phyloP scores from a whole-genome alignment of 1,140 invertebrate species.

The Rhyacophila brunnea region DNA sequence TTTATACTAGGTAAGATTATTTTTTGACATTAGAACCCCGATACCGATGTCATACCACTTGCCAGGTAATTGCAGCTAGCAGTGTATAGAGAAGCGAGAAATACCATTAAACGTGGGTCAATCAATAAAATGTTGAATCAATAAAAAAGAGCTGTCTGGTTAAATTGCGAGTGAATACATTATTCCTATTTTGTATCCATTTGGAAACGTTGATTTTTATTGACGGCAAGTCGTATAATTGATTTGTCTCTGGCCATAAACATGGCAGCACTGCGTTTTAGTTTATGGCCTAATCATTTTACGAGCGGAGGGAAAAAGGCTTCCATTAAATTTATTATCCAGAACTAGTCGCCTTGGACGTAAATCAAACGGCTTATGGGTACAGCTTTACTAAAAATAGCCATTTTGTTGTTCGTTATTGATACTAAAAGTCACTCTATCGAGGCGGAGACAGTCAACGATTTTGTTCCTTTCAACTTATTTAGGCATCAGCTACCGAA shows the following conservation, averaged over 20 bases:
- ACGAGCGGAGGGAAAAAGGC: conserved; percentile 23
- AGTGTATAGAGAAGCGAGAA: too few relatives aligned
- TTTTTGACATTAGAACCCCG: too few relatives aligned
- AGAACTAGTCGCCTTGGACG: conserved; percentile 14
- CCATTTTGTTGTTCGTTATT: conserved; percentile 5
- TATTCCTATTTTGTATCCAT: background rate
- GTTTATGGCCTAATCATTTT: conserved; percentile 30
- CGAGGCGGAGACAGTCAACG: too few relatives aligned
- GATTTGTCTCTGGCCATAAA: conserved; percentile 27
- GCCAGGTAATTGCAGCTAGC: too few relatives aligned
- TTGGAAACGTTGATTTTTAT: conserved; percentile 9
- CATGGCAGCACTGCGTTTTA: conserved; percentile 20
- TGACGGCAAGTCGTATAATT: conserved; percentile 22
- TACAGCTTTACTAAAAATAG: conserved; percentile 26
- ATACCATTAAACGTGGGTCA: too few relatives aligned
- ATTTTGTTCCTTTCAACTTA: too few relatives aligned
- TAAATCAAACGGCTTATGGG: conserved; percentile 25
- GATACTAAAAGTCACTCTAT: background rate
- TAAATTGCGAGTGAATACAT: background rate
- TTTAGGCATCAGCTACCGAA: too few relatives aligned
- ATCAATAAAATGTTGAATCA: too few relatives aligned
- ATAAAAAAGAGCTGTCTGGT: background rate
- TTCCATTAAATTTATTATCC: conserved; percentile 30
- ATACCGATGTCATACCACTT: too few relatives aligned
- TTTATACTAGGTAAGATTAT: too few relatives aligned